phyloP scores from a whole-genome alignment of 2,797 vertebrate species.

The Erethizon dorsatum region DNA sequence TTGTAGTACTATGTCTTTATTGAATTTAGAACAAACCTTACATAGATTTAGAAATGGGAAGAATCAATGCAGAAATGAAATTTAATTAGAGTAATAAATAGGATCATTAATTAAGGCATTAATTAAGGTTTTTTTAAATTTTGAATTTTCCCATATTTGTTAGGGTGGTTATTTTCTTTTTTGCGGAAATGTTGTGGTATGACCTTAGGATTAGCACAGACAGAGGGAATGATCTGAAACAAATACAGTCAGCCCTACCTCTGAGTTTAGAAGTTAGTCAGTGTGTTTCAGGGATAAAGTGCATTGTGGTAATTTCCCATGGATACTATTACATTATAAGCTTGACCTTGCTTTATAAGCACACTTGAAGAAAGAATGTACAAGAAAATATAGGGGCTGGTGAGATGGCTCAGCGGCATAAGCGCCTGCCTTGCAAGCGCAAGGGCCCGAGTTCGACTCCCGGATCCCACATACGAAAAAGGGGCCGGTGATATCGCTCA shows the following conservation, averaged over 20 bases:
- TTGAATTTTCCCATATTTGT: background rate
- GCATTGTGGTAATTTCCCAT: background rate
- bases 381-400: background rate
- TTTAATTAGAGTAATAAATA: background rate
- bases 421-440: too few relatives aligned
- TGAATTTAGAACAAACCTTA: slow-evolving; percentile 43
- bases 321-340: background rate
- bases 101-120: background rate
- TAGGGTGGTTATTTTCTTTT: background rate
- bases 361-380: background rate
- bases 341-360: background rate
- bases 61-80: background rate
- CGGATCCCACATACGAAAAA: too few relatives aligned
- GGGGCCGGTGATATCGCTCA: too few relatives aligned
- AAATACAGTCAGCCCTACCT: background rate
- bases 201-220: background rate
- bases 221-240: background rate
- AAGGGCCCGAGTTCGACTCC: too few relatives aligned
- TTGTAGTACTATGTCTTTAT: background rate
- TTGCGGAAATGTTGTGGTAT: too few relatives aligned
- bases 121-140: background rate
- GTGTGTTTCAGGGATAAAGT: background rate
- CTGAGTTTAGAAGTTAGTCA: background rate
- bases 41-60: background rate
- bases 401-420: too few relatives aligned